Conservation (phyloP, 2,797 vertebrate genomes). For the Perodicticus potto region DNA sequence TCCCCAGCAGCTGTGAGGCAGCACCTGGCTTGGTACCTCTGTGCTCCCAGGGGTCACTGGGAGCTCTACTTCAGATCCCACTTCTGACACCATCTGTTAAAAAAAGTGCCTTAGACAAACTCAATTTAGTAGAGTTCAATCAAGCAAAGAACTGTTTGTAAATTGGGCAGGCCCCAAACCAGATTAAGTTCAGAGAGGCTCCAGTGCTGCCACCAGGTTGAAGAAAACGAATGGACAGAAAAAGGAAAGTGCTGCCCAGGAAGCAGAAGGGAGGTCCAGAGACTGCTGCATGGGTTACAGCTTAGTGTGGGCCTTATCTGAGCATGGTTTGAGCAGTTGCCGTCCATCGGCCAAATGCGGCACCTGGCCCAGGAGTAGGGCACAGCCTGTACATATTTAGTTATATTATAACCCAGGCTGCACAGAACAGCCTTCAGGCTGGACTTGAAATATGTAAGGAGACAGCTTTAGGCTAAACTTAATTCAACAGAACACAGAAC, state of each 20-base stretch:
- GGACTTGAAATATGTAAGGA: not conserved
- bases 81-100: not conserved
- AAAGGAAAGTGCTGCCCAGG: not conserved
- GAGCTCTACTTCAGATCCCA: not conserved
- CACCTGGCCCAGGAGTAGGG: not conserved
- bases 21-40: not conserved
- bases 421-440: not conserved
- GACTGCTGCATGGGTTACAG: not conserved
- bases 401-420: not conserved
- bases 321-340: not conserved
- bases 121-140: not conserved
- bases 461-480: not conserved
- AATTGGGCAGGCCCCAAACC: not conserved
- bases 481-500: not conserved
- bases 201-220: not conserved
- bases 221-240: not conserved
- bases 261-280: not conserved
- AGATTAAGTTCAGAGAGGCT: not conserved
- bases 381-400: not conserved
- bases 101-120: not conserved
- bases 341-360: not conserved
- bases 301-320: not conserved
- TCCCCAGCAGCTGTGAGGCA: not conserved
- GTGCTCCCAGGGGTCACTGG: not conserved
- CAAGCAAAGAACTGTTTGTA: not conserved